Evolutionary conservation across 2,888 invertebrate genomes (phyloP), one percentile per base, ranked within the genome.

Genomic region (Nebria salina): DNA sequence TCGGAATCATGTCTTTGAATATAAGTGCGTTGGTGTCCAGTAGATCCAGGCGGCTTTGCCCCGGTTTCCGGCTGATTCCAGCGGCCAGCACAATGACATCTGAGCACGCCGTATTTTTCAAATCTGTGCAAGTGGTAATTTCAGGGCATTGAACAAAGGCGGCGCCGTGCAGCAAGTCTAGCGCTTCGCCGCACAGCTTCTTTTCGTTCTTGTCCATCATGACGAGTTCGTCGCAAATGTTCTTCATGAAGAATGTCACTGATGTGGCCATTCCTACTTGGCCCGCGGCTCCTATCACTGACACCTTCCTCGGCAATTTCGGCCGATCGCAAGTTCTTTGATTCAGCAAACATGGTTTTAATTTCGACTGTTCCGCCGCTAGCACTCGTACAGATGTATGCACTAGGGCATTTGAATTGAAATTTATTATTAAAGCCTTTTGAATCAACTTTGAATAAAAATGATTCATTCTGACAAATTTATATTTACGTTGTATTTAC

Each of bases 111-210:
- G 95, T 93, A 6, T 93, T 91, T 0, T 93, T 88, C 13, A 26
- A 11, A 88, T 97, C 91, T 84, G 92, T 93, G 86, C 93, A 92
- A 26, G 96, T 96, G 79, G 92, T 92, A 78, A 97, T 94, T 86
- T 92, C 94, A 64, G 96, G 94, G 86, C 95, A 94, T 86, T 92
- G 93, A 85, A 96, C 90, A 88, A 97, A 97, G 20, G 94, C 92
- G 25, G 95, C 93, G 2, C 97, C 97, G 86, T 98, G 97, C 87
- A 97, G 97, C 78, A 98, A 89, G 87, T 98, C 97, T 94, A 97
- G 91, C 93, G 96, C 92, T 89, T 97, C 97, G 0, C 97, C 97
- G 85, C 93, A 93, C 83, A 97, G 88, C 15, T 68, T 79, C 15
- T 11, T 43, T 42, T 79, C 68, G 34, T 25, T 41, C n/a, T n/a